Conservation (phyloP, 1,140 invertebrate genomes). For the Drosophila trapezifrons region DNA sequence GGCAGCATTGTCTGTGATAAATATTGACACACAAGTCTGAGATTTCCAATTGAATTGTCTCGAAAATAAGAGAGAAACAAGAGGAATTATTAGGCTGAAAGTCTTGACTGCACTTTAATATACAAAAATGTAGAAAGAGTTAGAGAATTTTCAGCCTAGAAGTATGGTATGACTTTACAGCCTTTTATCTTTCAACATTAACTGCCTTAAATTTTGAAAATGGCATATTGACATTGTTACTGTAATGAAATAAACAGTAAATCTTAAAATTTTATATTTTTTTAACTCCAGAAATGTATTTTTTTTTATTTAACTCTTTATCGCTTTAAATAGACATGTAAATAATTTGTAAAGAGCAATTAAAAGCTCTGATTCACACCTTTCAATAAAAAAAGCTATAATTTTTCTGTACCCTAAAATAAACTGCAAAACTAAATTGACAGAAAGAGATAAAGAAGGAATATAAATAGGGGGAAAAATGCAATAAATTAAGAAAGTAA, state of each 20-base stretch:
- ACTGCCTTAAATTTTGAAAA: no score
- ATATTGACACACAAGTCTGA: neutral
- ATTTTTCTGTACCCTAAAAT: neutral
- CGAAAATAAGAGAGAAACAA: neutral
- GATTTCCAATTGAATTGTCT: neutral
- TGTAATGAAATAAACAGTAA: no score
- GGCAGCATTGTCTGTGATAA: constrained; percentile 8
- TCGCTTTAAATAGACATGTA: no score
- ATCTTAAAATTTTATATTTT: no score
- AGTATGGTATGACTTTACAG: neutral
- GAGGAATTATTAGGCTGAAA: neutral
- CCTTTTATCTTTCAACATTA: neutral
- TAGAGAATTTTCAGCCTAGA: neutral
- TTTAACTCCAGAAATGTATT: no score
- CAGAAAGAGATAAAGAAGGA: constrained; percentile 41
- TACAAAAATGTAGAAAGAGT: neutral
- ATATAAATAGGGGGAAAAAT: constrained; percentile 20
- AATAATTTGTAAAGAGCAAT: no score
- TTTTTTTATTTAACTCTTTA: no score
- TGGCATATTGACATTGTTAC: no score
- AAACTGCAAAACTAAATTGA: no score
- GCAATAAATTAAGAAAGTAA: constrained; percentile 51
- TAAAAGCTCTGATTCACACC: no score
- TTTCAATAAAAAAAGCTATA: neutral
- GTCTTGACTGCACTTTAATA: neutral